Base-by-base conservation (phyloP, 2,797 vertebrate species). In the Coregonus sp. region DNA sequence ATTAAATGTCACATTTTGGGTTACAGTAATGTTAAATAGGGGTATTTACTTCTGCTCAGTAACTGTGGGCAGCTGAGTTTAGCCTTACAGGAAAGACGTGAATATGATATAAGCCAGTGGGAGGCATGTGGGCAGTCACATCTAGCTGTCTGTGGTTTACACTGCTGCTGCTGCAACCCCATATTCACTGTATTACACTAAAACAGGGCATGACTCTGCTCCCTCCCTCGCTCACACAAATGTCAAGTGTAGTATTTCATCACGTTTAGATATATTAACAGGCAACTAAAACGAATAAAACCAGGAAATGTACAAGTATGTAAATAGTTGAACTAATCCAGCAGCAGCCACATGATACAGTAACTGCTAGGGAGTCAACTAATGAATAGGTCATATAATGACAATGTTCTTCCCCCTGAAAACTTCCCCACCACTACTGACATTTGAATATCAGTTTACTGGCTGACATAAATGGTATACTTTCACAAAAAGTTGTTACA, bases 381-480 rank as follows among this genome's bases (percentile, higher is more conserved):
- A 47, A 11, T 40, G 40, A 40, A 40, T 40, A 47, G 50, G 1
- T 72, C 5, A 56, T 11, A n/a, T 16, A 37, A 73, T 14, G 25
- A 54, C 29, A 29, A 70, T 47, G 51, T 77, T 78, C 79, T 78
- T 59, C 68, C 76, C 76, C 72, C 18, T 15, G 40, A 47, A 82
- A 78, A 89, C 87, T 85, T 89, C 65, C 89, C 86, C 87, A 79
- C 80, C 61, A 20, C 35, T n/a, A 7, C 4, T 56, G 12, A 37
- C 33, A 29, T 65, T 35, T 5, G 5, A 40, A 7, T 9, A n/a
- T 25, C 3, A 65, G 25, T 29, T 29, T 65, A 66, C 25, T 66
- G 11, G 14, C 63, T 15, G 15, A 12, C 1, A 12, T 47, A 47
- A 47, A 47, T 47, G 0, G 40, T 47, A 47, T 47, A 47, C 9